Evolutionary conservation across 2,113 vertebrate genomes (phyloP), one percentile per base, ranked within the genome.

Genomic region (Rhagologus leucostigma): DNA sequence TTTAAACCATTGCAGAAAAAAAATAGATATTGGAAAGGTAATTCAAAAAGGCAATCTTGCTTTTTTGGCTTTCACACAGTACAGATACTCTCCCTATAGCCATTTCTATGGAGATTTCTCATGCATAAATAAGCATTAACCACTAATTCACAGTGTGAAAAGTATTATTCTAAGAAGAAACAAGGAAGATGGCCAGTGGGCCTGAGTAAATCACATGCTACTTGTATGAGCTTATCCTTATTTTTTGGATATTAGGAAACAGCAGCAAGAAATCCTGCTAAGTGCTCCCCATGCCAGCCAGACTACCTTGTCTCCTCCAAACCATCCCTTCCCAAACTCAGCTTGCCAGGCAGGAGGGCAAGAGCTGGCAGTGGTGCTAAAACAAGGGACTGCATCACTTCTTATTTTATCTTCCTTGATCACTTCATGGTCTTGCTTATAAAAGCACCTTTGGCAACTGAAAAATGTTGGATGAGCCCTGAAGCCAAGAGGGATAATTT

Each of bases 131-230:
- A 93, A 85, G 73, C 93, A 84, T 93, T 78, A 95, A 90, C 78
- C 67, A 89, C 84, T 56, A 84, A 89, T 85, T 87, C 68, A 16
- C 64, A 9, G 69, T 4, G 1, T 47, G 52, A 33, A 76, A 93
- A 94, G 74, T 18, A 21, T 62, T 50, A 37, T 70, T 93, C 94
- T 50, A 32, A 74, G 52, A 90, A 94, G 89, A 60, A 95, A 84
- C 15, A 86, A 96, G 81, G 84, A 95, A 95, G 95, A 92, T 84
- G 96, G 97, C 81, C 57, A 84, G 65, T 59, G 89, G 93, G 87
- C 57, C 86, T 42, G 62, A 56, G 37, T 96, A 85, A 94, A 97
- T 97, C 96, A 95, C 62, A 77, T 16, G 2, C 70, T 79, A 22
- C 53, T 82, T 23, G 18, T 23, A 37, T 2, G 44, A 56, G 69